These are phyloP conservation scores for Tringa solitaria DNA, from an alignment of 2,113 vertebrate species.

Conservation along the genomic window DNA sequence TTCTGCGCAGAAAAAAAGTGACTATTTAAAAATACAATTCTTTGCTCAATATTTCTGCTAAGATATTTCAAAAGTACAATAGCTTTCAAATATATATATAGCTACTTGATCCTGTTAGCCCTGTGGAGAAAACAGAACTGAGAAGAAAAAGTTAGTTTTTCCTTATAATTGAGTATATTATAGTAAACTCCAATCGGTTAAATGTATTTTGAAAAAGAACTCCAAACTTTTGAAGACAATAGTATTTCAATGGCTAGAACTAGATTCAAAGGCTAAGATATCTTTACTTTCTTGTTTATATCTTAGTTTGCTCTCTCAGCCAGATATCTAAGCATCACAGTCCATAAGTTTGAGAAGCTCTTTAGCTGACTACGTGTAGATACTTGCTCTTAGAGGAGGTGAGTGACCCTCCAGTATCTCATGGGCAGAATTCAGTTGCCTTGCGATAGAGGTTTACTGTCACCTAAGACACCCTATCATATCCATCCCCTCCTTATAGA, in stretches of 20 bases:
- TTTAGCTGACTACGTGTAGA: not conserved
- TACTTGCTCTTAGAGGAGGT: not conserved
- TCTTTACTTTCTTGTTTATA: not conserved
- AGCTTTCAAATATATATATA: not conserved
- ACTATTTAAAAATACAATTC: not conserved
- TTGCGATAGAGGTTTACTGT: fast-evolving
- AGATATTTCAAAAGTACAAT: not conserved
- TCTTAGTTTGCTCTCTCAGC: not conserved
- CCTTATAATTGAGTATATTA: not conserved
- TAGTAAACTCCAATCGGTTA: not conserved
- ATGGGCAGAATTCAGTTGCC: not conserved
- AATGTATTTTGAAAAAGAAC: not conserved
- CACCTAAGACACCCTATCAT: not conserved
- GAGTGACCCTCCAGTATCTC: not conserved
- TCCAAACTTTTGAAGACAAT: not conserved
- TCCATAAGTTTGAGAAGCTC: not conserved
- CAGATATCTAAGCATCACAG: not conserved
- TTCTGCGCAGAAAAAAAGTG: not conserved
- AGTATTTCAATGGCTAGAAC: not conserved
- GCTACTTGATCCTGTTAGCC: not conserved
- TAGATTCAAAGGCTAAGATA: not conserved
- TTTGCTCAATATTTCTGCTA: not conserved
- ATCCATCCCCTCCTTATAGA: not conserved
- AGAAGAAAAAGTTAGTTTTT: not conserved
- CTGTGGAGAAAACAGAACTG: not conserved